A percentile compares a stretch with the other conserved stretches of the same genome.
phyloP scores from a whole-genome alignment of 2,888 invertebrate genomes.

The Athalia rosae region DNA sequence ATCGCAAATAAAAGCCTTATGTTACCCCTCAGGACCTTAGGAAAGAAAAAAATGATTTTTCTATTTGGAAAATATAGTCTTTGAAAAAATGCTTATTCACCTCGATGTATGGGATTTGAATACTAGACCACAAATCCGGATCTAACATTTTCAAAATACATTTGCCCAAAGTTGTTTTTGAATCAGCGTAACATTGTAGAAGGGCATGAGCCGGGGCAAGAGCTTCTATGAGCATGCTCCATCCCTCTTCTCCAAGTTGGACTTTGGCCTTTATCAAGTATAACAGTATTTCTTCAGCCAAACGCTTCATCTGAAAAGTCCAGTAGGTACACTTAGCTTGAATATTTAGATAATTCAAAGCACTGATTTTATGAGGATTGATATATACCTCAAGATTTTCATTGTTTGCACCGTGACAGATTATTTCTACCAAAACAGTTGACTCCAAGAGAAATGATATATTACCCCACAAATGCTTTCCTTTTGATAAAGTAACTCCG shows the following conservation, averaged over 20 bases:
- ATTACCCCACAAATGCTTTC: constrained; percentile 74
- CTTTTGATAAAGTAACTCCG: constrained; percentile 72
- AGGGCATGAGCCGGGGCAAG: constrained; percentile 79
- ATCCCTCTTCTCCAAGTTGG: constrained; percentile 78
- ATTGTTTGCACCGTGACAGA: constrained; percentile 78
- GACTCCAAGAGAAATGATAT: constrained; percentile 77
- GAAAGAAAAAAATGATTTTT: background rate
- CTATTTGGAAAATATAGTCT: background rate
- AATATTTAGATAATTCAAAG: constrained; percentile 17
- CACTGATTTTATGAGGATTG: background rate
- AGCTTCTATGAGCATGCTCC: constrained; percentile 78
- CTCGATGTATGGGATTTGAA: constrained; percentile 77
- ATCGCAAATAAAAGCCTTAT: constrained; percentile 73
- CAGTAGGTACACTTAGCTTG: constrained; percentile 20
- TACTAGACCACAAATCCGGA: constrained; percentile 78
- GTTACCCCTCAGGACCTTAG: constrained; percentile 75
- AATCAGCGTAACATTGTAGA: constrained; percentile 77
- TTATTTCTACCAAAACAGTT: constrained; percentile 79
- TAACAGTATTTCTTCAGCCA: constrained; percentile 79
- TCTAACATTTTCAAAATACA: constrained; percentile 80
- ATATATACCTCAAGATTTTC: constrained; percentile 69
- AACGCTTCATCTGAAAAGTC: constrained; percentile 75
- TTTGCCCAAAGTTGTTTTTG: constrained; percentile 76
- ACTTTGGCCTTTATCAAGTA: constrained; percentile 80
- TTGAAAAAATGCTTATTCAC: constrained; percentile 58